Evolutionary conservation across 1,140 invertebrate species (phyloP), one percentile per base, ranked within the genome.

Genomic region (Oedothorax gibbosus): DNA sequence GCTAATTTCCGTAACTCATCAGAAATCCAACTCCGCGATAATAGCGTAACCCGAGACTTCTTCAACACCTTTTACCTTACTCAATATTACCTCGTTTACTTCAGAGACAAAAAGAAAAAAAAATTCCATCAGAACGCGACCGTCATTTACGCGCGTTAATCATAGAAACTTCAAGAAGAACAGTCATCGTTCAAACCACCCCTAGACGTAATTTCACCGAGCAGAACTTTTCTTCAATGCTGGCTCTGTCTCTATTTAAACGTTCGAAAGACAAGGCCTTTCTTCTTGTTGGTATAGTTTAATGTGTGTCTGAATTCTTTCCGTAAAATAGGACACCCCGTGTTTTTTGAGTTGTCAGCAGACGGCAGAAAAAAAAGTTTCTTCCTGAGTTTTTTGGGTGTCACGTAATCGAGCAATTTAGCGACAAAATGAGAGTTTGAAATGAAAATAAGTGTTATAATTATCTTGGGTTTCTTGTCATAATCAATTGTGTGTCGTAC

Each of bases 141-240:
- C 20, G 20, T 20, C 64, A 35, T 35, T 35, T 35, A 35, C 35
- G 20, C 20, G 50, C 69, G 69, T 71, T n/a, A 71, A 71, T 71
- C 69, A 71, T 35, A 35, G 35, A 71, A 71, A n/a, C 15, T 53
- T 53, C 69, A 12, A 60, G 54, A 71, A 71, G 18, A 49, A 71
- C 69, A 71, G 69, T 71, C 69, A 71, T 71, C 69, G 69, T 51
- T 71, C 69, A 71, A 71, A 71, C 69, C 21, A 71, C 50, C 69
- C 69, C 11, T 71, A 71, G 69, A 71, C 69, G 21, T 60, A 18
- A n/a, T 53, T 71, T 71, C 54, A 10, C 50, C 69, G 50, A 71
- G 69, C 69, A 51, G 20, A 71, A 53, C 69, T 20, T 53, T 51
- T 6, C 50, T 35, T 71, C 69, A 71, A 71, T 53, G 69, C 69